phyloP scores from a whole-genome alignment of 2,888 invertebrate genomes.

The Andrena minutula region DNA sequence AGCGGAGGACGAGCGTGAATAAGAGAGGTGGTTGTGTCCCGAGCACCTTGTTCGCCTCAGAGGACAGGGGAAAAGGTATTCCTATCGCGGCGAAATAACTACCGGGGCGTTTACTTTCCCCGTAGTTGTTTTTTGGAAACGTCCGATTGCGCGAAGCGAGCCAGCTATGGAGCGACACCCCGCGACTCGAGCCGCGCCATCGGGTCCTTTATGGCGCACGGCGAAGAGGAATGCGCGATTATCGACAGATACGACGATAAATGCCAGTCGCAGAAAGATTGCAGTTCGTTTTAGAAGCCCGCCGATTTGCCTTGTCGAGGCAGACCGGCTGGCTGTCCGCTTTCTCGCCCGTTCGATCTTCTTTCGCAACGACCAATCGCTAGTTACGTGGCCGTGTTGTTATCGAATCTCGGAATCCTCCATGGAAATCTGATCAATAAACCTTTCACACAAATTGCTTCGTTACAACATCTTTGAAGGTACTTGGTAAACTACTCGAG shows the following conservation, averaged over 20 bases:
- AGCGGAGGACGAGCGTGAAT: neutral
- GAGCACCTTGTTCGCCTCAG: constrained; percentile 3
- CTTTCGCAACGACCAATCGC: constrained; percentile 58
- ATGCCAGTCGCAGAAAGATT: constrained; percentile 67
- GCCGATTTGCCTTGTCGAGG: constrained; percentile 65
- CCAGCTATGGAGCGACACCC: constrained; percentile 56
- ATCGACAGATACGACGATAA: constrained; percentile 72
- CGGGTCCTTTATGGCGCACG: constrained; percentile 63
- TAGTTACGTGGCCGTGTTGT: constrained; percentile 40
- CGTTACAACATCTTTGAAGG: neutral
- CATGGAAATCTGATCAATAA: constrained; percentile 22
- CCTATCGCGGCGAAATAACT: constrained; percentile 33
- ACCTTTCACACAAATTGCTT: constrained; percentile 1
- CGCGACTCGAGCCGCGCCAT: constrained; percentile 34
- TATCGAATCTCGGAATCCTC: constrained; percentile 45
- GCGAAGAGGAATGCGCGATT: constrained; percentile 67
- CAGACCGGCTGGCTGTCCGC: constrained; percentile 43
- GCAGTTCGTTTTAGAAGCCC: constrained; percentile 65
- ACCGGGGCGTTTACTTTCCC: constrained; percentile 36
- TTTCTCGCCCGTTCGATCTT: constrained; percentile 59
- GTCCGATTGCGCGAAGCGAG: constrained; percentile 37
- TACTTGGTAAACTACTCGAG: no score
- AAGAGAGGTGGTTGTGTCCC: neutral
- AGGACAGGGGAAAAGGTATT: constrained; percentile 6
- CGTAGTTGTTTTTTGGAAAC: constrained; percentile 9